These are phyloP conservation scores for Maconellicoccus hirsutus DNA, from an alignment of 1,140 invertebrate genomes.

Conservation along the genomic window DNA sequence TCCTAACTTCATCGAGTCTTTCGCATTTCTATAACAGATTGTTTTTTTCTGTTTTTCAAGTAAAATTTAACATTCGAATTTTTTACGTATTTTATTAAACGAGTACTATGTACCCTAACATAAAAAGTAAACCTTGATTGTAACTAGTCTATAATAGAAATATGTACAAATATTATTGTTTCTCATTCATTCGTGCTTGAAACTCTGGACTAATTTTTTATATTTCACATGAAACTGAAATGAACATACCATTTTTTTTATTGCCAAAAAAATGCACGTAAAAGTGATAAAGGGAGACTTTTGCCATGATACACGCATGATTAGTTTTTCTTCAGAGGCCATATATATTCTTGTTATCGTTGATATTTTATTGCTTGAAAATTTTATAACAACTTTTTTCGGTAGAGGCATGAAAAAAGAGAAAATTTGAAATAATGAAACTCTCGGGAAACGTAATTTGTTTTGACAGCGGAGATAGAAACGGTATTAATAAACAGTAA, in stretches of 20 bases:
- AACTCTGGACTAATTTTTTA: neutral
- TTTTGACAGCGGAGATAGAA: neutral
- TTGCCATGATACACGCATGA: slow-evolving; percentile 8
- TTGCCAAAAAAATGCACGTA: neutral
- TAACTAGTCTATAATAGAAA: too few relatives aligned
- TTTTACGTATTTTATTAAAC: neutral
- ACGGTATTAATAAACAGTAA: neutral
- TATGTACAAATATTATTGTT: too few relatives aligned
- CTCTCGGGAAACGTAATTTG: neutral
- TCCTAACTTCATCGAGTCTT: too few relatives aligned
- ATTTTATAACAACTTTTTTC: neutral
- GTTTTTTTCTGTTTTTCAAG: neutral
- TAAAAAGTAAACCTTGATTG: too few relatives aligned
- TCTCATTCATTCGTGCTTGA: neutral
- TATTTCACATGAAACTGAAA: neutral
- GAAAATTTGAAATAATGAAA: neutral
- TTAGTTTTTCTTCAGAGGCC: neutral
- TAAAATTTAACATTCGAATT: neutral
- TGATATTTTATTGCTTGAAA: neutral
- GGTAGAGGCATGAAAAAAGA: neutral
- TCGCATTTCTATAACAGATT: neutral
- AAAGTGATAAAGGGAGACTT: neutral
- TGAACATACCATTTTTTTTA: neutral
- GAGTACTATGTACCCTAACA: too few relatives aligned
- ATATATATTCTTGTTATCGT: slow-evolving; percentile 10